Evolutionary conservation across 2,888 invertebrate genomes (phyloP), one percentile per base, ranked within the genome.

Genomic region (Halictus quadricinctus): DNA sequence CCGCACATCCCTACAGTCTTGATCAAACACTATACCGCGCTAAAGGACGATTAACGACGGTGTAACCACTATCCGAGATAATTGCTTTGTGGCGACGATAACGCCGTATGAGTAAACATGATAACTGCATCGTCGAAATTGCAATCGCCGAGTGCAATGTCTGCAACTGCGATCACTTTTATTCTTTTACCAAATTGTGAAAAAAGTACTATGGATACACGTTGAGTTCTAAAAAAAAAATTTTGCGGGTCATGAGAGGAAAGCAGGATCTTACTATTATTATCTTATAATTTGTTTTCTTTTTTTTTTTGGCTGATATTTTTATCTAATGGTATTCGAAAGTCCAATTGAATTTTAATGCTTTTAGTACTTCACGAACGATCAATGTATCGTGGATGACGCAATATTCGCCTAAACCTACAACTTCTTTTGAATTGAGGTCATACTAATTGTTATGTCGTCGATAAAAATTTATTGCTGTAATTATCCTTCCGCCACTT

Each of bases 91-190:
- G 15, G 7, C 21, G 15, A 10, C 25, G 77, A 83, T 77, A 72
- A 43, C 43, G n/a, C 43, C 18, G 29, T n/a, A 36, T 7, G n/a
- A 25, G 50, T 72, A 83, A 83, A 82, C 46, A 73, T 4, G 54
- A 76, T 83, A 77, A 66, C 46, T 54, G 29, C 7, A 29, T 25
- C 48, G 0, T 15, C 1, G 10, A 41, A 25, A 54, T 43, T 25
- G 4, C 25, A 29, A 29, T 29, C 29, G 0, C 0, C 41, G n/a
- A 60, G 21, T 43, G 10, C 13, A 48, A 58, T 48, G 2, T 1
- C 6, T 54, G 41, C 4, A 0, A 5, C 13, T n/a, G 12, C 29
- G 8, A 36, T n/a, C 12, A 18, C 7, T 4, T 2, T 7, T 36
- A n/a, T 72, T 18, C 36, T 60, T 60, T 60, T 15, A n/a, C n/a